Base-by-base conservation (phyloP, 2,797 vertebrate genomes). In the Halcyon chelicuti region DNA sequence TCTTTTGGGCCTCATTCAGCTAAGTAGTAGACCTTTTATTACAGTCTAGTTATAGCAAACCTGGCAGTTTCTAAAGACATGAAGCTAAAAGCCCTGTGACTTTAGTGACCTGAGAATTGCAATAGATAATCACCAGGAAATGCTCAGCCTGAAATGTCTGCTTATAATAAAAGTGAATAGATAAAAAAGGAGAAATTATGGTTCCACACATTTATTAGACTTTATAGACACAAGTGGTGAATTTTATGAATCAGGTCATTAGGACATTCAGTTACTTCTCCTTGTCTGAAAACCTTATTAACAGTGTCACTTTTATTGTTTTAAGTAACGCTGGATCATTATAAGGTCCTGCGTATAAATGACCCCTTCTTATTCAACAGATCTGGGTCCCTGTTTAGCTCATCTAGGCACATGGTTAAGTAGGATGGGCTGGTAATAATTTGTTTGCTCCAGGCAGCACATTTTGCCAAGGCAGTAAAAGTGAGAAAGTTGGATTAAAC, bases 401-500 rank as follows among this genome's bases (percentile, higher is more conserved):
- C 62, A 61, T 77, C n/a, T 62, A 28, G 10, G 83, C 4, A 28
- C 42, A 28, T 26, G 28, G 49, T 42, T 51, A 65, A 39, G 49
- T 31, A 74, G 46, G 70, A 51, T 71, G 57, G 9, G 17, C 71
- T 80, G 88, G 37, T 61, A 88, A 74, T 65, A 90, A 95, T 40
- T 14, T 0, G 1, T 54, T 86, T 44, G 31, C 79, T 90, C 54
- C 58, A 88, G 75, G 68, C 88, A 93, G 33, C 62, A 49, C 33
- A 42, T 71, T 62, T 93, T 86, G 66, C 73, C 54, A 86, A 76
- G 87, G 81, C 60, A 79, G 61, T 88, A 80, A 92, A 90, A 95
- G 19, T 18, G 72, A 88, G 39, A 2, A 5, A 72, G 23, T 29
- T 81, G 86, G 82, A 86, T 37, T 44, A 47, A 2, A 47, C 42